A percentile compares a stretch with the other conserved stretches of the same genome.
These are phyloP conservation scores for Bombus confusus DNA, from an alignment of 1,140 invertebrate species.

Conservation along the genomic window DNA sequence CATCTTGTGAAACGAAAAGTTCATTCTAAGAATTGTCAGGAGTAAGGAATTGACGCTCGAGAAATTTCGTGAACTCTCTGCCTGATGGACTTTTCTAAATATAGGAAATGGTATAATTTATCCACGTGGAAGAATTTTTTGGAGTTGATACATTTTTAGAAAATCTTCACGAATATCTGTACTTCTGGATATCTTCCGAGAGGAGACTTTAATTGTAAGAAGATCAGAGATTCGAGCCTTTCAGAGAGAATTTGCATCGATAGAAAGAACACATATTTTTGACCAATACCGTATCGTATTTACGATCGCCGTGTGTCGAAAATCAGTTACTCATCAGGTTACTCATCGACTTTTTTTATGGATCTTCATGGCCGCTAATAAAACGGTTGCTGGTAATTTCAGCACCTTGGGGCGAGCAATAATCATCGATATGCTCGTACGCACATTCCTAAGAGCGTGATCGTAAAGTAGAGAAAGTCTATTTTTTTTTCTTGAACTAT, in stretches of 20 bases:
- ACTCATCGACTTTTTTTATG: constrained; percentile 3
- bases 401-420: not conserved
- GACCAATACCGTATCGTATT: not conserved
- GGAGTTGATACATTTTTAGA: not conserved
- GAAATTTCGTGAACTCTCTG: too few relatives aligned
- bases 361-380: not conserved
- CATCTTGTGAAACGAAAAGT: too few relatives aligned
- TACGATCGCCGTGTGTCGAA: not conserved
- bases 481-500: constrained; percentile 18
- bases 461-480: constrained; percentile 44
- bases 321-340: not conserved
- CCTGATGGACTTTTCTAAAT: too few relatives aligned
- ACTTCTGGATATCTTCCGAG: not conserved
- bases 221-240: not conserved
- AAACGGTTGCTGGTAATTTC: not conserved
- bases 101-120: too few relatives aligned
- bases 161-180: not conserved
- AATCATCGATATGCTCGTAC: not conserved
- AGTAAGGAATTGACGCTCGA: too few relatives aligned
- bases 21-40: too few relatives aligned
- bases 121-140: not conserved
- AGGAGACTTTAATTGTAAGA: not conserved
- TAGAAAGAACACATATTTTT: not conserved
- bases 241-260: not conserved
- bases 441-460: not conserved